A percentile compares a stretch with the other conserved stretches of the same genome.
These are phyloP conservation scores for Phoxinus dragarum DNA, from an alignment of 2,797 vertebrate genomes.

Conservation along the genomic window DNA sequence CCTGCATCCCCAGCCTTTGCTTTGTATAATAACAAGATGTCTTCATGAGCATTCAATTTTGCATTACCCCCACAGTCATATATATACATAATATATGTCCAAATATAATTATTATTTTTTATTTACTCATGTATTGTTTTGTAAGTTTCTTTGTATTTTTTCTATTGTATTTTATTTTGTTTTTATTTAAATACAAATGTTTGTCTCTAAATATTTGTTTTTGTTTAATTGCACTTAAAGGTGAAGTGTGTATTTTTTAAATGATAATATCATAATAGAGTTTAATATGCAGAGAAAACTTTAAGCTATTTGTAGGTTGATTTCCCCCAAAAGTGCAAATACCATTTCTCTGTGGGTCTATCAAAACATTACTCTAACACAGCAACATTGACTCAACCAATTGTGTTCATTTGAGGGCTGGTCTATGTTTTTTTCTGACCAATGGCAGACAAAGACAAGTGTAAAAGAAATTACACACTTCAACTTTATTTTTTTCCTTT, in stretches of 20 bases:
- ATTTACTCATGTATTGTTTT: slow-evolving; percentile 5
- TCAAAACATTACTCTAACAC: background rate
- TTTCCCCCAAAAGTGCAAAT: background rate
- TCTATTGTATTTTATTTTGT: background rate
- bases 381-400: background rate
- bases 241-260: slow-evolving; percentile 6
- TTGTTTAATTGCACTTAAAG: background rate
- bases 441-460: background rate
- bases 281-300: slow-evolving; percentile 1
- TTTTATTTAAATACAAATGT: background rate
- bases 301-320: background rate
- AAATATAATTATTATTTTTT: background rate
- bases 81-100: too few relatives aligned
- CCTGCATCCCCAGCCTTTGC: background rate
- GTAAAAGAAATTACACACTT: slow-evolving; percentile 8
- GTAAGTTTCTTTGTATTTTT: background rate
- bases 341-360: background rate
- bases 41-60: background rate
- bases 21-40: background rate
- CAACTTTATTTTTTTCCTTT: background rate
- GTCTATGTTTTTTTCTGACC: background rate
- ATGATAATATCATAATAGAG: background rate
- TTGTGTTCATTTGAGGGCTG: background rate
- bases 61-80: background rate
- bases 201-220: slow-evolving; percentile 10